Percentiles rank a stretch among this genome's conserved stretches.
Evolutionary conservation across 2,888 invertebrate species (phyloP).

Genomic region (Tupiocoris notatus): DNA sequence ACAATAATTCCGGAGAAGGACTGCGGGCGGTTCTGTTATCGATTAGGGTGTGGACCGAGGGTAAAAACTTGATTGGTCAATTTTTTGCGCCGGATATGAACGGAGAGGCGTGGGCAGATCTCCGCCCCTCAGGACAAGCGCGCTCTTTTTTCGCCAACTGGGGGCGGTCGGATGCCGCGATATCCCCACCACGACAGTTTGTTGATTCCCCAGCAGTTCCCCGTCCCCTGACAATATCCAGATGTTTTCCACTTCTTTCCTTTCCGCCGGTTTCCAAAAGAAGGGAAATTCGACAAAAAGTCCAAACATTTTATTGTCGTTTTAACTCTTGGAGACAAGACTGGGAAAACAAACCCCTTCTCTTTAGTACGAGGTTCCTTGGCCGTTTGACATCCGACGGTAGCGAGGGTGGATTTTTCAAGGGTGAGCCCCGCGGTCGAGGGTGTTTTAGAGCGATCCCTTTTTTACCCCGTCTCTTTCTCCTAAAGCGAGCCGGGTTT

Average conservation of each 20-base stretch:
- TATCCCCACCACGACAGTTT: neutral
- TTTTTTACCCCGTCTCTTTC: neutral
- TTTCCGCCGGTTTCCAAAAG: neutral
- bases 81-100: conserved; percentile 45
- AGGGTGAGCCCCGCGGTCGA: too few relatives aligned
- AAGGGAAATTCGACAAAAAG: neutral
- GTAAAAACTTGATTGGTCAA: conserved; percentile 48
- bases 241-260: neutral
- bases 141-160: conserved; percentile 38
- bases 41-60: conserved; percentile 46
- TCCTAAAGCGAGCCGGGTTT: neutral
- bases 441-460: neutral
- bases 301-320: neutral
- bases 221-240: neutral
- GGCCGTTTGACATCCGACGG: neutral
- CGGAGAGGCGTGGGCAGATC: conserved; percentile 31
- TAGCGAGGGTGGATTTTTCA: neutral
- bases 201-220: neutral
- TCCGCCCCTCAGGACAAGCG: conserved; percentile 41
- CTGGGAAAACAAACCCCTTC: too few relatives aligned
- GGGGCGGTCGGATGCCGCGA: neutral
- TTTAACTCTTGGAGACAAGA: neutral
- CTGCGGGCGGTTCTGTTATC: conserved; percentile 39
- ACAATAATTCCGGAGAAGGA: conserved; percentile 35
- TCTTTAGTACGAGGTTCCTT: neutral